Percentiles rank a stretch among this genome's conserved stretches.
phyloP scores from a whole-genome alignment of 2,113 vertebrate genomes.

The Lepidothrix coronata region DNA sequence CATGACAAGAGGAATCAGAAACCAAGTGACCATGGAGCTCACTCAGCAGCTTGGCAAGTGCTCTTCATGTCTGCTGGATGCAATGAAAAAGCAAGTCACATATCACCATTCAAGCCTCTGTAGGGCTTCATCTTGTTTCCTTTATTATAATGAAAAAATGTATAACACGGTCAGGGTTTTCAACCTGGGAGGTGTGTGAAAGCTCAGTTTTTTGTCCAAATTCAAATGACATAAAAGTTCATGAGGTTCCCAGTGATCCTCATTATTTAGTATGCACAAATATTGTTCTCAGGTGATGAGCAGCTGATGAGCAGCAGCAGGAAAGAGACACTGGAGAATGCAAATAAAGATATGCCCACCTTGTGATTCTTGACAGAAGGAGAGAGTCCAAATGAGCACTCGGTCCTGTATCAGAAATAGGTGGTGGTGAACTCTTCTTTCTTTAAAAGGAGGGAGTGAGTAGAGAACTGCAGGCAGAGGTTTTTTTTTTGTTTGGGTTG shows the following conservation, averaged over 20 bases:
- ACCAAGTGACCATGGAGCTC: neutral
- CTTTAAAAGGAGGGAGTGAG: neutral
- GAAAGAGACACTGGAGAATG: slow-evolving; percentile 19
- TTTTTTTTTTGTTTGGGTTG: neutral
- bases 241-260: neutral
- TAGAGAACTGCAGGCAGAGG: neutral
- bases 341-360: slow-evolving; percentile 16
- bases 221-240: slow-evolving; percentile 43
- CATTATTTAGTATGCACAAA: slow-evolving; percentile 17
- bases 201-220: neutral
- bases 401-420: neutral
- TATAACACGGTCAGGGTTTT: neutral
- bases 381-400: neutral
- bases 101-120: neutral
- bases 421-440: neutral
- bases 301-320: slow-evolving; percentile 1
- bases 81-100: neutral
- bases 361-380: neutral
- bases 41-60: neutral
- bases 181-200: neutral
- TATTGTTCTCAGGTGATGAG: slow-evolving; percentile 10
- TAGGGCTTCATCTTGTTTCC: neutral
- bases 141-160: neutral
- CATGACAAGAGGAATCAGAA: neutral
- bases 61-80: neutral